Evolutionary conservation across 2,888 invertebrate species (phyloP), one percentile per base, ranked within the genome.

Genomic region (Lagria hirta): DNA sequence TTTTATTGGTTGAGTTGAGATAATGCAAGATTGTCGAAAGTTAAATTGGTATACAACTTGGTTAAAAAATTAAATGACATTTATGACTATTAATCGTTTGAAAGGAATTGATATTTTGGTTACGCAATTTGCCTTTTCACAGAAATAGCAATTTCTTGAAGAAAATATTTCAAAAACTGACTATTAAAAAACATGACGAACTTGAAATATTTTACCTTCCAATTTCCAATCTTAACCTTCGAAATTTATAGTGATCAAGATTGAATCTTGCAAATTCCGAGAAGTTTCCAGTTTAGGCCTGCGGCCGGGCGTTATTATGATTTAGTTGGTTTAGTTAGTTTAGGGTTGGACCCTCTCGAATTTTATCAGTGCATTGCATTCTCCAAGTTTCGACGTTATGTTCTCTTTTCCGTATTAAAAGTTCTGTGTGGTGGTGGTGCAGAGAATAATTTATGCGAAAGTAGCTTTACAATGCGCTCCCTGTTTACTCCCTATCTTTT

Each of bases 211-310:
- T 7, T 6, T 6, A 18, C 6, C 18, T 7, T 4, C 6, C 5
- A 18, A 18, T 18, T 7, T 18, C 18, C 30, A 12, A 12, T 22
- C 33, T 33, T 33, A 20, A 43, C 20, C 54, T 52, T 24, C 51
- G 44, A 43, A 54, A 57, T 57, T 57, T 57, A 57, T 57, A 46
- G 48, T 50, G 51, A 57, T 57, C 57, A 51, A 57, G 57, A 57
- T 57, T 54, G 54, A 57, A 48, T 50, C 47, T 48, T 48, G 37
- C 32, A 24, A 50, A 48, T 49, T 47, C 47, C 37, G 37, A 22
- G 43, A 43, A 49, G 45, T 49, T 49, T 47, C 34, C 34, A 42
- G 49, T 40, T n/a, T 32, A 42, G 42, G 43, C 51, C 49, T 34
- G 48, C 45, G 49, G 52, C 37, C 41, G 37, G 30, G 42, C 49